phyloP scores from a whole-genome alignment of 2,797 vertebrate species.

The Epinephelus malabaricus region DNA sequence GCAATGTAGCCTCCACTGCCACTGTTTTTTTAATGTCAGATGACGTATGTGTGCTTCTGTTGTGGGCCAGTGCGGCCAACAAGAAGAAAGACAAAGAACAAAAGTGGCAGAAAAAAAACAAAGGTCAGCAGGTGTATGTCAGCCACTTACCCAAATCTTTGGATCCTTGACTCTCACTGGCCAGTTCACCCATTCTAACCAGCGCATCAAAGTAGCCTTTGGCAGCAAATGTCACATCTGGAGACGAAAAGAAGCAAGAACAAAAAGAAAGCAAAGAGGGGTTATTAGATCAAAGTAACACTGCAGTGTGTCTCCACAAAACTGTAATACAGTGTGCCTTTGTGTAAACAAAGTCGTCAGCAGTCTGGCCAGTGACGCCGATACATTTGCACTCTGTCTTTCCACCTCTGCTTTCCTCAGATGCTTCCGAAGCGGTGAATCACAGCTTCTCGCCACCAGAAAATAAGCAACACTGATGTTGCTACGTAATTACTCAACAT shows the following conservation, averaged over 20 bases:
- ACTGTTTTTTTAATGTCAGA: slow-evolving; percentile 21
- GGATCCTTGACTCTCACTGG: slow-evolving; percentile 98
- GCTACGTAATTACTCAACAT: slow-evolving; percentile 53
- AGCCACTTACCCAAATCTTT: slow-evolving; percentile 96
- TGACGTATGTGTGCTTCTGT: background rate
- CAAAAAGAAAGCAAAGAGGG: background rate
- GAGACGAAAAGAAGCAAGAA: slow-evolving; percentile 48
- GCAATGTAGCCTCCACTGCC: slow-evolving; percentile 12
- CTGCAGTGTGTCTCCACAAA: background rate
- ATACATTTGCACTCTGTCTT: background rate
- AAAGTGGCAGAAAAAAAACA: background rate
- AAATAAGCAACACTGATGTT: slow-evolving; percentile 39
- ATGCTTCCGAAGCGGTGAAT: slow-evolving; percentile 30
- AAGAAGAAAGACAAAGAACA: background rate
- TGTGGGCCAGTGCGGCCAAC: background rate
- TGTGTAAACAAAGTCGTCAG: slow-evolving; percentile 26
- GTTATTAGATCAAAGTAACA: slow-evolving; percentile 16
- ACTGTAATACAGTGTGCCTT: background rate
- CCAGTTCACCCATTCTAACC: slow-evolving; percentile 98
- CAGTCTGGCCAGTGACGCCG: background rate
- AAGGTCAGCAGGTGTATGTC: background rate
- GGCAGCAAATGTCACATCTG: slow-evolving; percentile 97
- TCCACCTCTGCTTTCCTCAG: background rate
- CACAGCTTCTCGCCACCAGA: slow-evolving; percentile 42
- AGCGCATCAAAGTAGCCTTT: slow-evolving; percentile 99